Percentiles rank a stretch among this genome's conserved stretches.
phyloP scores from a whole-genome alignment of 2,113 vertebrate genomes.

The Sinocyclocheilus rhinocerous region DNA sequence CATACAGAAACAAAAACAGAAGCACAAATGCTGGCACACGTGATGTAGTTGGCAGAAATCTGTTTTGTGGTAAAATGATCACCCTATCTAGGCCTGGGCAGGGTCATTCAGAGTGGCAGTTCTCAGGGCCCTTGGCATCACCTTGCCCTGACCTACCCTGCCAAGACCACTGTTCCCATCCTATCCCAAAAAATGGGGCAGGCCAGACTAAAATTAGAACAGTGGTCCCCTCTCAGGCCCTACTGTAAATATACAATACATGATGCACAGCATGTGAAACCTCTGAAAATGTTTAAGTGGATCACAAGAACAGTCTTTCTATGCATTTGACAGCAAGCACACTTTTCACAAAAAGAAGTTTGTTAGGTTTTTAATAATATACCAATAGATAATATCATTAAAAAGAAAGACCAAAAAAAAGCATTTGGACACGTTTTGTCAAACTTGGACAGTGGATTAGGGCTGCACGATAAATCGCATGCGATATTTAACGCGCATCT shows the following conservation, averaged over 20 bases:
- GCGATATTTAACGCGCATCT: too few relatives aligned
- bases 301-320: neutral
- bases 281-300: neutral
- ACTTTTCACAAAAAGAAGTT: neutral
- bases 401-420: too few relatives aligned
- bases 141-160: neutral
- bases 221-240: conserved; percentile 1
- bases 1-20: neutral
- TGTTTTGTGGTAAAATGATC: conserved; percentile 31
- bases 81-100: neutral
- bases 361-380: neutral
- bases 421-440: too few relatives aligned
- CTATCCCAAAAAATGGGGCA: neutral
- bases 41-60: neutral
- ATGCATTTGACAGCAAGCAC: neutral
- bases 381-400: neutral
- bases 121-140: conserved; percentile 44
- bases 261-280: neutral
- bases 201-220: conserved; percentile 46
- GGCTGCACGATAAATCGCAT: too few relatives aligned
- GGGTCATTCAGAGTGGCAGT: conserved; percentile 19
- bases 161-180: conserved; percentile 39
- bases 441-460: too few relatives aligned
- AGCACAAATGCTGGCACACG: neutral
- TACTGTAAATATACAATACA: conserved; percentile 18